Evolutionary conservation across 2,797 vertebrate species (phyloP), one percentile per base, ranked within the genome.

Genomic region (Psittacula derbiana): DNA sequence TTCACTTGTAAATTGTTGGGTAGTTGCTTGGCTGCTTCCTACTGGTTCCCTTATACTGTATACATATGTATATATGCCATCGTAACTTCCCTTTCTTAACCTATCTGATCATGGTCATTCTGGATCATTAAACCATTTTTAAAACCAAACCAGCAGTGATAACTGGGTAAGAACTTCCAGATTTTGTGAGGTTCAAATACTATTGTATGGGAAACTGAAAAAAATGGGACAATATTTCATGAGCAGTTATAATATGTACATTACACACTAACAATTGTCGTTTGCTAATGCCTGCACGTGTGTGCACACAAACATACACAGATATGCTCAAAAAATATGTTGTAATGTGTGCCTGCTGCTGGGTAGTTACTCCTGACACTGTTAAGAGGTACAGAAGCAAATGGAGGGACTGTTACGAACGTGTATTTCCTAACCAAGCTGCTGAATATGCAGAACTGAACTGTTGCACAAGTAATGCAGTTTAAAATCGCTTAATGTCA

Each of bases 241-340:
- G 16, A 87, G 16, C 47, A 52, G 1, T 66, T 79, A 31, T 8
- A 58, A 6, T 47, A 10, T 18, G 16, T 85, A 8, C 21, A 6
- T 47, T 30, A 25, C 24, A 28, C 17, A 19, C n/a, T 23, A 30
- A 3, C 49, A 65, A 6, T 65, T 65, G 19, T 58, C 41, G 20
- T 50, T 30, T 81, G 21, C 27, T 8, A 75, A 10, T 69, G 0
- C 41, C 11, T 1, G 4, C 6, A 4, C 0, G 0, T 38, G 12
- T 36, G 11, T 2, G 11, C 6, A 15, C n/a, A n/a, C 19, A 19
- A 6, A 10, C 8, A 18, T 4, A 12, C 18, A 8, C 2, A 47
- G 21, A 3, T 62, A 11, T 23, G 20, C 41, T 58, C n/a, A 25
- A 36, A 19, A 46, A 25, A 9, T 50, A 18, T 74, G 41, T 64